Evolutionary conservation across 1,140 invertebrate species (phyloP).

Genomic region (Thaumetopoea pityocampa): DNA sequence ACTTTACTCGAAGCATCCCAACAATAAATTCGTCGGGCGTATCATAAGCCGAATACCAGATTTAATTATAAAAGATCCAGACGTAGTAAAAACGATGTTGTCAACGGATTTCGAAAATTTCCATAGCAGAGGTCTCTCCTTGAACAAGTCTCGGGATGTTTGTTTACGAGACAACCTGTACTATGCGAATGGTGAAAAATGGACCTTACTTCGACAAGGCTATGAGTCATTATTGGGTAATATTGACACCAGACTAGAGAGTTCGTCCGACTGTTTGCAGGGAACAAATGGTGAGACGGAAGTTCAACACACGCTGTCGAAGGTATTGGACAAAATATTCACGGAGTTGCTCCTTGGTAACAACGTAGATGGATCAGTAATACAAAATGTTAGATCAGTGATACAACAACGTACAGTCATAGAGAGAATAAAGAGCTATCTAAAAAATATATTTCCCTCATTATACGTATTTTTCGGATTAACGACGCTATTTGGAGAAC

Average conservation of each 20-base stretch:
- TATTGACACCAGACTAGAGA: slow-evolving; percentile 38
- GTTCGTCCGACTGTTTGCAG: slow-evolving; percentile 61
- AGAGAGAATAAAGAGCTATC: slow-evolving; percentile 52
- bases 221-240: slow-evolving; percentile 53
- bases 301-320: slow-evolving; percentile 62
- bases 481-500: slow-evolving; percentile 27
- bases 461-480: slow-evolving; percentile 49
- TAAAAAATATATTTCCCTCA: slow-evolving; percentile 61
- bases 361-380: slow-evolving; percentile 33
- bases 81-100: slow-evolving; percentile 75
- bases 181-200: slow-evolving; percentile 66
- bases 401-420: slow-evolving; percentile 37
- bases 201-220: slow-evolving; percentile 49
- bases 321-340: slow-evolving; percentile 63
- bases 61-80: slow-evolving; percentile 76
- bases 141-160: slow-evolving; percentile 70
- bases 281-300: slow-evolving; percentile 67
- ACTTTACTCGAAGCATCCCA: slow-evolving; percentile 40
- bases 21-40: slow-evolving; percentile 62
- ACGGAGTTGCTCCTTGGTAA: slow-evolving; percentile 54
- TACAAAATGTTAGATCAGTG: slow-evolving; percentile 37
- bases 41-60: slow-evolving; percentile 73
- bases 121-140: slow-evolving; percentile 60
- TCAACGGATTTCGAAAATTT: slow-evolving; percentile 77
- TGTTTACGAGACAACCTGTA: slow-evolving; percentile 73